Base-by-base conservation (phyloP, 2,797 vertebrate genomes). In the Sebastes steindachneri region DNA sequence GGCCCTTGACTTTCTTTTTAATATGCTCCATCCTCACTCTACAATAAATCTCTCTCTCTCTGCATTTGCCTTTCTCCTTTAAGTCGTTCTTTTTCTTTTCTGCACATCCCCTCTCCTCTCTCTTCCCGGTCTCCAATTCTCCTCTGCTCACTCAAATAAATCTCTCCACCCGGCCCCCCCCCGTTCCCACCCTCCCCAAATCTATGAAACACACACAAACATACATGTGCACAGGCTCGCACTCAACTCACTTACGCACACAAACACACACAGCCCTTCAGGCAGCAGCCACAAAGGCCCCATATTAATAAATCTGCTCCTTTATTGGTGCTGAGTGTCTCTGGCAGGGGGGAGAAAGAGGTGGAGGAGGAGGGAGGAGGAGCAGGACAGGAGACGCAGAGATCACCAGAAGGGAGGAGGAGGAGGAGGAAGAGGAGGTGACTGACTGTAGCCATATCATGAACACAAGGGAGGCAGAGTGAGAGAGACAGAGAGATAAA, bases 231-330 rank as follows among this genome's bases (percentile, higher is more conserved):
- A 68, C 26, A 17, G 67, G 73, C 82, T 33, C 37, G 21, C 68
- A 53, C 79, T 76, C 69, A n/a, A 9, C 75, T 70, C 86, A 75
- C 85, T 67, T 65, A 74, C 55, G 19, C 87, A 82, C 85, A 89
- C 87, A 93, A 80, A 92, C 88, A 90, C 89, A 90, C 89, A 90
- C 89, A 92, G 79, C 86, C 89, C 94, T 93, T 85, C 89, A 92
- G 94, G 92, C 89, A 92, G 93, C 90, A 94, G 93, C 93, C 93
- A 93, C 94, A 95, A 94, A 94, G 93, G 94, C 94, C 93, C 94
- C 93, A 94, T 95, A 95, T 94, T 95, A 96, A 96, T 96, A 96
- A 96, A 96, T 96, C 95, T 95, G 93, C 89, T 94, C 91, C 94
- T 96, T 96, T 96, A 96, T 96, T 96, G 95, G 95, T 95, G 95